phyloP scores from a whole-genome alignment of 2,888 invertebrate species.

The Catocala nupta region DNA sequence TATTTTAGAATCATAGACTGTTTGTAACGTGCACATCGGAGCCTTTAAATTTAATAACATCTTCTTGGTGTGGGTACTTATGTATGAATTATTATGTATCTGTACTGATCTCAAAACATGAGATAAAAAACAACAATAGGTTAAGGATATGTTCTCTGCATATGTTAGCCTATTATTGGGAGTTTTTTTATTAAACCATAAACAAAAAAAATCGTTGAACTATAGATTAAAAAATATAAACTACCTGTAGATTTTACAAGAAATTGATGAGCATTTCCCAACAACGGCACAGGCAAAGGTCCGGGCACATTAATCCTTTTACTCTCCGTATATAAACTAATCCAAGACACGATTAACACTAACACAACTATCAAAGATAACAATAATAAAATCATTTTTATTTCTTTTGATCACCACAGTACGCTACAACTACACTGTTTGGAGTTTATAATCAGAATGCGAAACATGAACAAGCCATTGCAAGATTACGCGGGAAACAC shows the following conservation, averaged over 20 bases:
- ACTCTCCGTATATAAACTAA: constrained; percentile 54
- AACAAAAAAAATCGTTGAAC: background rate
- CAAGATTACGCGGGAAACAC: no score
- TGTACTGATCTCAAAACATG: no score
- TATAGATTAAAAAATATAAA: constrained; percentile 7
- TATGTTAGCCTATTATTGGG: no score
- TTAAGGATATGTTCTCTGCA: no score
- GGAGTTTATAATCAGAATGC: constrained; percentile 7
- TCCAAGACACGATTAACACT: constrained; percentile 61
- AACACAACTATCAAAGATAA: constrained; percentile 40
- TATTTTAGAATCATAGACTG: no score
- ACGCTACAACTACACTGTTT: constrained; percentile 3
- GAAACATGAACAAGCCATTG: background rate
- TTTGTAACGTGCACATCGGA: no score
- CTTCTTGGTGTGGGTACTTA: no score
- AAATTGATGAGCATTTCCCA: constrained; percentile 84
- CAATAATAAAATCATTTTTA: constrained; percentile 53
- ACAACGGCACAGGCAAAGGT: constrained; percentile 74
- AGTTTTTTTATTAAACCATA: no score
- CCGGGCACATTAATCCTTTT: constrained; percentile 60
- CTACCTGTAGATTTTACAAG: constrained; percentile 76
- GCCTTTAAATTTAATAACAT: no score
- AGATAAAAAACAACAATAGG: no score
- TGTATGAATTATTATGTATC: no score
- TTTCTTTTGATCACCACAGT: constrained; percentile 48